phyloP scores from a whole-genome alignment of 2,113 vertebrate genomes.

The Amblyornis subalaris region DNA sequence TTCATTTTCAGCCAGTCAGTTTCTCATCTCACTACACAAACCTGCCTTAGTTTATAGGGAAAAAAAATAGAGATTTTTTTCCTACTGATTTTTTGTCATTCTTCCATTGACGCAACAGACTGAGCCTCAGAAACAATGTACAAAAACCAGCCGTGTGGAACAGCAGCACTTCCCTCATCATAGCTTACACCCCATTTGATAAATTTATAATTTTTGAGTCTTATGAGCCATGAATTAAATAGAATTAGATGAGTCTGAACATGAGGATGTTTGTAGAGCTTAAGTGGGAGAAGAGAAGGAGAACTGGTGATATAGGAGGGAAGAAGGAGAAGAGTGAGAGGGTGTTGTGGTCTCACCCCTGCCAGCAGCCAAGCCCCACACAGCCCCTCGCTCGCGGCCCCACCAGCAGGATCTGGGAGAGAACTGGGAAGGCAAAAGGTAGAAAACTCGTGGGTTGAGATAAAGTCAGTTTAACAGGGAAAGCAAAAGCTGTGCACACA shows the following conservation, averaged over 20 bases:
- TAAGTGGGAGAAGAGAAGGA: not conserved
- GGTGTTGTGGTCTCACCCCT: not conserved
- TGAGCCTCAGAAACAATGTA: not conserved
- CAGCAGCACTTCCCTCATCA: not conserved
- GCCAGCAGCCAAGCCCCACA: not conserved
- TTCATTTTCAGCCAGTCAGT: not conserved
- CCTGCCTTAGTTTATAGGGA: not conserved
- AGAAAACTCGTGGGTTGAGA: not conserved
- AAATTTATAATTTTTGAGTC: not conserved
- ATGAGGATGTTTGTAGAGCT: rapidly evolving
- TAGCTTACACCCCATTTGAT: not conserved
- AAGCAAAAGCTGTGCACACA: not conserved
- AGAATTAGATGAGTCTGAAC: not conserved
- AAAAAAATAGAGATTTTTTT: not conserved
- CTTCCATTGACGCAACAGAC: not conserved
- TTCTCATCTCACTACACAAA: not conserved
- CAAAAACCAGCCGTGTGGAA: not conserved
- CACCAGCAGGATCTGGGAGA: rapidly evolving
- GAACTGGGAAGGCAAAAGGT: not conserved
- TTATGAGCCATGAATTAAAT: not conserved
- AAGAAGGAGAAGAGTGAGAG: not conserved
- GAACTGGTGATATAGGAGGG: not conserved
- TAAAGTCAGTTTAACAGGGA: not conserved
- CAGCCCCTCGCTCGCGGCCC: not conserved
- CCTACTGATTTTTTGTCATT: not conserved